Base-by-base conservation (phyloP, 2,797 vertebrate genomes). In the Thamnophis elegans region DNA sequence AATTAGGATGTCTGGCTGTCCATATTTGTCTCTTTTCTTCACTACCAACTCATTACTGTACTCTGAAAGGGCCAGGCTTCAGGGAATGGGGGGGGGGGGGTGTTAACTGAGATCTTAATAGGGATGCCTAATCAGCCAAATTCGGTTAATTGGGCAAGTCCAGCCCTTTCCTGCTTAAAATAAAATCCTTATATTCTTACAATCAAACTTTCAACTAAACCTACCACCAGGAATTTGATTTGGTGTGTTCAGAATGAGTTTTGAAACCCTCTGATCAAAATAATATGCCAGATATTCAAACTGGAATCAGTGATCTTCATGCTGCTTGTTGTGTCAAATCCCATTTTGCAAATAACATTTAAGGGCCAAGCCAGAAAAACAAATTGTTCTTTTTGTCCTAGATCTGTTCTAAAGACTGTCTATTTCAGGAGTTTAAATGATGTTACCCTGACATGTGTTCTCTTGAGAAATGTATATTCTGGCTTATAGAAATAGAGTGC, bases 361-460 rank as follows among this genome's bases (percentile, higher is more conserved):
- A 10, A 32, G 1, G 11, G 18, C 51, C 22, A 55, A 54, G 54
- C 54, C 42, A 53, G n/a, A 86, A 73, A 53, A 54, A 73, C 54
- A 42, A 42, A 78, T 18, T 2, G 16, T 53, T 4, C 0, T 1
- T 85, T 59, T 59, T 22, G 12, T 32, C 10, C 26, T 0, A 28
- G n/a, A 22, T 25, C 62, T 5, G 12, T 26, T 55, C 26, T 28
- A 58, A 0, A 0, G 26, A 73, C 22, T 12, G 91, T 68, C 86
- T 68, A 93, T 89, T 92, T 88, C 0, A 0, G 0, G 53, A 7
- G 28, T 13, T 47, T 59, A 10, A 42, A 78, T 78, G 32, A 9
- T 85, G 4, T 36, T 1, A 6, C 11, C 0, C 36, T 0, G 18
- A 62, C 26, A 87, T 54, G 90, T 87, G 54, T 18, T 1, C n/a